Evolutionary conservation across 2,888 invertebrate species (phyloP).

Genomic region (Hipparchia semele): DNA sequence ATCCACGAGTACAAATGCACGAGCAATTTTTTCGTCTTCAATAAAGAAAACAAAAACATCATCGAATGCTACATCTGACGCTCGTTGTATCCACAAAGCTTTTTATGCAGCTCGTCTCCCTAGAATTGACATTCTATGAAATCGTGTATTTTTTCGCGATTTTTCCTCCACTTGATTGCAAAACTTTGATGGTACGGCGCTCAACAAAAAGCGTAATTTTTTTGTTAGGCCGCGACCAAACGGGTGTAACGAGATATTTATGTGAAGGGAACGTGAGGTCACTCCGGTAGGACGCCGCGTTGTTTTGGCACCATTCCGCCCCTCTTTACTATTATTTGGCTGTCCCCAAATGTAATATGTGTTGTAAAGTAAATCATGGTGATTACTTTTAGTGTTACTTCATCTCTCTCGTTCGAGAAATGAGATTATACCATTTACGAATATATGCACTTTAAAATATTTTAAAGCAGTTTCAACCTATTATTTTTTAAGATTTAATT

Average conservation of each 20-base stretch:
- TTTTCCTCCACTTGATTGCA: constrained; percentile 64
- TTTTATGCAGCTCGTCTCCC: constrained; percentile 22
- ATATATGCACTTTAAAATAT: too few species aligned
- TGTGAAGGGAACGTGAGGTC: constrained; percentile 61
- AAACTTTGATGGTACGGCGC: constrained; percentile 62
- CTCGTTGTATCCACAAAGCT: constrained; percentile 27
- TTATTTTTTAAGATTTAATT: too few species aligned
- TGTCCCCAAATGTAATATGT: constrained; percentile 44
- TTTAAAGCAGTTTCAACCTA: too few species aligned
- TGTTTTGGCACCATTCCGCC: constrained; percentile 48
- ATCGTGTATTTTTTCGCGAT: constrained; percentile 60
- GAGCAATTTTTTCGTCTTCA: too few species aligned
- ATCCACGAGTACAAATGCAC: too few species aligned
- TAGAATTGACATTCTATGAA: constrained; percentile 46
- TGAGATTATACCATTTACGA: too few species aligned
- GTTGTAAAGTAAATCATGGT: constrained; percentile 37
- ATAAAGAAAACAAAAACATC: neutral
- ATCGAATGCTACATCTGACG: neutral
- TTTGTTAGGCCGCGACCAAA: constrained; percentile 54
- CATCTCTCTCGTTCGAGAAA: constrained; percentile 12
- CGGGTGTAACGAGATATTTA: constrained; percentile 71
- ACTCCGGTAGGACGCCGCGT: constrained; percentile 51
- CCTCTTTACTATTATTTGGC: constrained; percentile 54
- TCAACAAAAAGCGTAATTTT: constrained; percentile 65
- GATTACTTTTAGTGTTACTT: constrained; percentile 29